These are phyloP conservation scores for Saxicola maurus DNA, from an alignment of 2,797 vertebrate species.

Conservation along the genomic window DNA sequence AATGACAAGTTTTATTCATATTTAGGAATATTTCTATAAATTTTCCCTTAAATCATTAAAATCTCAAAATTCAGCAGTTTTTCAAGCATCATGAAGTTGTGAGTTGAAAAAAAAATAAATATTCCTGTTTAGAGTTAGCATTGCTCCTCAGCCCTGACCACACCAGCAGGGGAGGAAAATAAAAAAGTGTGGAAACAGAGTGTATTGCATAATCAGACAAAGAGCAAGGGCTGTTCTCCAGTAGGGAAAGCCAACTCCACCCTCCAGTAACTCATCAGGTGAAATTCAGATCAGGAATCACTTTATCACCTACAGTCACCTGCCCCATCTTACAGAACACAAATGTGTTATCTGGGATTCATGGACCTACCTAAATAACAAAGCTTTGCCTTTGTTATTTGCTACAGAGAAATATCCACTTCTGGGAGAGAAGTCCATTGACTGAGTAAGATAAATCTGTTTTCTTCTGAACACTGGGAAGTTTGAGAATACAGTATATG, in stretches of 20 bases:
- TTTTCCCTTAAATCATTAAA: background rate
- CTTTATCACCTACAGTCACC: background rate
- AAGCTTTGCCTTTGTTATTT: constrained; percentile 88
- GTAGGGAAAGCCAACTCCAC: background rate
- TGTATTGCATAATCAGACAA: background rate
- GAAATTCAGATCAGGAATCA: background rate
- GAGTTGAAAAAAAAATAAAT: background rate
- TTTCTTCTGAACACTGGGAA: constrained; percentile 83
- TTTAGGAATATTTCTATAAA: background rate
- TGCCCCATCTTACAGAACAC: background rate
- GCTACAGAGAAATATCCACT: constrained; percentile 91
- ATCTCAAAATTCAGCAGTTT: background rate
- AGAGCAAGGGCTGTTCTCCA: background rate
- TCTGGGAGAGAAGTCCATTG: constrained; percentile 90
- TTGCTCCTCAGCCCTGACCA: background rate
- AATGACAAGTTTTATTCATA: background rate
- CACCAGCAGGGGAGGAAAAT: background rate
- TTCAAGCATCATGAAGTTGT: background rate
- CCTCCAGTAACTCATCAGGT: background rate
- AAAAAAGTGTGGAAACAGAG: background rate
- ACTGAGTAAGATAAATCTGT: constrained; percentile 70
- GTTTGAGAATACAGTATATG: constrained; percentile 90
- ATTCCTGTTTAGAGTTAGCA: background rate
- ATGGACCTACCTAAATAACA: constrained; percentile 82
- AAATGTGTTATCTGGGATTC: background rate